phyloP scores from a whole-genome alignment of 2,113 vertebrate genomes.

The Anguilla japonica region DNA sequence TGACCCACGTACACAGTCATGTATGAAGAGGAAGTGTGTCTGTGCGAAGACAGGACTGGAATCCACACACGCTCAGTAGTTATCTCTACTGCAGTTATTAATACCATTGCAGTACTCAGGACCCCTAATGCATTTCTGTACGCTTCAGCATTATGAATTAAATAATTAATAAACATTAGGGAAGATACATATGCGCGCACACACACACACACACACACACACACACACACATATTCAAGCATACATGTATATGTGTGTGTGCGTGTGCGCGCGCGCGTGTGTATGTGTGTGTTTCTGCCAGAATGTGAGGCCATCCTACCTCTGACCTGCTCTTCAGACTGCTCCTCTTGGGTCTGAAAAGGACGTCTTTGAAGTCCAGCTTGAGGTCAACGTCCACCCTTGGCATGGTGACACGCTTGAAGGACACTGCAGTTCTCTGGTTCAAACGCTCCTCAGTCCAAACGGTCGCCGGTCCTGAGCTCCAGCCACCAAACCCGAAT shows the following conservation, averaged over 20 bases:
- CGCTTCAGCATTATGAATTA: too few species aligned
- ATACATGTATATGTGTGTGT: neutral
- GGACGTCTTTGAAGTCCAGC: slow-evolving; percentile 97
- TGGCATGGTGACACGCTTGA: slow-evolving; percentile 75
- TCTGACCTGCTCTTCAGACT: slow-evolving; percentile 94
- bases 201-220: slow-evolving; percentile 5
- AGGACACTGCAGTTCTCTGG: slow-evolving; percentile 24
- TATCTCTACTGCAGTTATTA: too few species aligned
- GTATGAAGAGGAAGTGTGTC: too few species aligned
- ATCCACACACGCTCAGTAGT: too few species aligned
- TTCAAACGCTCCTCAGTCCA: slow-evolving; percentile 53
- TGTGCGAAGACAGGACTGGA: too few species aligned
- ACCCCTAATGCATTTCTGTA: too few species aligned
- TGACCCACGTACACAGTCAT: neutral
- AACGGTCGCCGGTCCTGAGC: slow-evolving; percentile 47
- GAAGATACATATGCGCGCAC: neutral
- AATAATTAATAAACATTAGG: too few species aligned
- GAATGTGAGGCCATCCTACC: slow-evolving; percentile 66
- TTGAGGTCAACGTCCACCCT: slow-evolving; percentile 93
- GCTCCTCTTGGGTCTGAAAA: slow-evolving; percentile 94
- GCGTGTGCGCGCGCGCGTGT: too few species aligned
- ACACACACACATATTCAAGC: neutral
- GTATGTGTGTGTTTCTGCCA: too few species aligned
- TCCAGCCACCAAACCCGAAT: slow-evolving; percentile 76
- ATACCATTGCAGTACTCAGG: too few species aligned